Evolutionary conservation across 2,888 invertebrate species (phyloP).

Genomic region (Pseudococcus viburni): DNA sequence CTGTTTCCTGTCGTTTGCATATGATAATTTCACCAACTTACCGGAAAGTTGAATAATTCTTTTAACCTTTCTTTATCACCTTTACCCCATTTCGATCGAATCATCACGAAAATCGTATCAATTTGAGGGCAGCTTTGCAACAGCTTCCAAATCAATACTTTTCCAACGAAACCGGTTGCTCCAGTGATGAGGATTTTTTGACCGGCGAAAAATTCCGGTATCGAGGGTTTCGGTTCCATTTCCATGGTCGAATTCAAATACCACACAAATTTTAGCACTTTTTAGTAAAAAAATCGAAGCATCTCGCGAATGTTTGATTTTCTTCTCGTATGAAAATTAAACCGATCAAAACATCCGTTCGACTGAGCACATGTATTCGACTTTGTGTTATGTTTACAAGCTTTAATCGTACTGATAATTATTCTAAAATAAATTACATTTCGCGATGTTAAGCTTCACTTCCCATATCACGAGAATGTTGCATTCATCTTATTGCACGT

Average conservation of each 20-base stretch:
- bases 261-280: not conserved
- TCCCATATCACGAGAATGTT: not conserved
- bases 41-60: slow-evolving; percentile 81
- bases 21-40: slow-evolving; percentile 71
- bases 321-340: no score
- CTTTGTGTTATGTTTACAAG: no score
- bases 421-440: no score
- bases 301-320: no score
- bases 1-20: no score
- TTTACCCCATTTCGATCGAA: slow-evolving; percentile 79
- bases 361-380: no score
- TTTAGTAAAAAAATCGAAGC: not conserved
- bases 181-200: slow-evolving; percentile 78
- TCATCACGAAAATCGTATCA: slow-evolving; percentile 77
- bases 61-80: slow-evolving; percentile 77
- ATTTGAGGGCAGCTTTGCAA: slow-evolving; percentile 77
- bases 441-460: not conserved
- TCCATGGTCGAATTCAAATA: not conserved
- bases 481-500: not conserved
- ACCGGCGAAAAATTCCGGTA: slow-evolving; percentile 76
- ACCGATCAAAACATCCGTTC: no score
- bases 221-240: not conserved
- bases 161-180: slow-evolving; percentile 79
- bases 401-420: no score
- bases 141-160: slow-evolving; percentile 78